phyloP scores from a whole-genome alignment of 2,113 vertebrate species.

The Tricholaema leucomelas region DNA sequence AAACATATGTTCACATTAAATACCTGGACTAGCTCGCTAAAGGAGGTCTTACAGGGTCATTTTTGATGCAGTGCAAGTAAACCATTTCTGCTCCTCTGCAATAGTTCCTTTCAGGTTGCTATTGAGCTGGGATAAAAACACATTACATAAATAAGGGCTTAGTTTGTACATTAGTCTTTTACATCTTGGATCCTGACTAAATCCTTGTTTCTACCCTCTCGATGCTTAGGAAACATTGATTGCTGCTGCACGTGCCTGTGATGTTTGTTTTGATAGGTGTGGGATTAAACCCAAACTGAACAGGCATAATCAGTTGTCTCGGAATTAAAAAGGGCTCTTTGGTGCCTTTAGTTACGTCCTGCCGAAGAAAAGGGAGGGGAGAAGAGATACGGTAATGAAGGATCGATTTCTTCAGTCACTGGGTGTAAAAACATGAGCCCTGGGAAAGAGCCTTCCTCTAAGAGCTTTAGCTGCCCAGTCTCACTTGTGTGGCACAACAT shows the following conservation, averaged over 20 bases:
- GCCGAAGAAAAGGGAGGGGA: constrained; percentile 50
- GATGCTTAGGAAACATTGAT: constrained; percentile 77
- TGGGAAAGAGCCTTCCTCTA: constrained; percentile 74
- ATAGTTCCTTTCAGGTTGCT: constrained; percentile 71
- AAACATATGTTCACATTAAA: constrained; percentile 71
- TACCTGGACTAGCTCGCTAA: constrained; percentile 48
- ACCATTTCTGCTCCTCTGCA: constrained; percentile 68
- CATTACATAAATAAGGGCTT: constrained; percentile 78
- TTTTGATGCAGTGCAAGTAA: constrained; percentile 71
- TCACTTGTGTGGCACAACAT: constrained; percentile 68
- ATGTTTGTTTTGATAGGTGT: constrained; percentile 77
- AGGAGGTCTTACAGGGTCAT: constrained; percentile 68
- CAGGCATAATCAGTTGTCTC: constrained; percentile 74
- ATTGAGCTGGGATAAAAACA: constrained; percentile 56
- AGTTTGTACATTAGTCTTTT: constrained; percentile 73
- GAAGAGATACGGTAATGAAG: constrained; percentile 72
- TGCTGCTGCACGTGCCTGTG: constrained; percentile 63
- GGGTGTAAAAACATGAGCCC: constrained; percentile 75
- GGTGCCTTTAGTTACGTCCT: constrained; percentile 44
- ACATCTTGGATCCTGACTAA: constrained; percentile 74
- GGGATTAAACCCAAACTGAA: constrained; percentile 81
- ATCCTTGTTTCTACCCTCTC: constrained; percentile 74
- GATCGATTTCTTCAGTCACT: constrained; percentile 78
- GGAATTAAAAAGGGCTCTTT: constrained; percentile 56
- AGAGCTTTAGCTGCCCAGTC: constrained; percentile 72